Base-by-base conservation (phyloP, 2,797 vertebrate genomes). In the Heterohyrax brucei region DNA sequence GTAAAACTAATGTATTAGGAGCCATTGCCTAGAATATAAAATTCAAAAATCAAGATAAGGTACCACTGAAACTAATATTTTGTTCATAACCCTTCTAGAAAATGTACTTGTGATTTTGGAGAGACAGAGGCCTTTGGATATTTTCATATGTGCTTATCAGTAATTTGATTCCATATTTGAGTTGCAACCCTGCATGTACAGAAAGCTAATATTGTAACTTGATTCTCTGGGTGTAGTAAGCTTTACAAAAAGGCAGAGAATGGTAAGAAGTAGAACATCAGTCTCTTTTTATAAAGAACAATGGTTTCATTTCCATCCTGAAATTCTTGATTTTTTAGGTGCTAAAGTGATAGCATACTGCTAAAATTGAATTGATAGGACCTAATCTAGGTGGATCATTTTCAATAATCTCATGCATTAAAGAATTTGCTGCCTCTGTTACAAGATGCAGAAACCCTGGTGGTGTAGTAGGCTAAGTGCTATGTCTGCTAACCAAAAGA, bases 231-330 rank as follows among this genome's bases (percentile, higher is more conserved):
- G 18, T 82, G 14, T 77, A 46, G 46, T 76, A 44, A 87, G 73
- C 30, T 84, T 90, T 61, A 76, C 70, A 39, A 56, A 91, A 91
- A 93, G 28, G 56, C 75, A 91, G 81, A 7, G n/a, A 19, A 33
- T 59, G 30, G 0, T 22, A n/a, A 81, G 77, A 81, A 73, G 46
- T 82, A 72, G 75, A 90, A 64, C 30, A 28, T 50, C 50, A 10
- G 28, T 46, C 48, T 73, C 6, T 61, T 82, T 89, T 84, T 24
- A 28, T 64, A 88, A 91, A 46, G 28, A 92, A 80, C 53, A 77
- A 19, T 33, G 53, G 50, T 82, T 91, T 83, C 56, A 50, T 94
- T 66, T 95, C n/a, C 46, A 53, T 79, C 76, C 59, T 80, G n/a
- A 95, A 76, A 68, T 88, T 89, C 28, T 72, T 46, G 59, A 26